Conservation (phyloP, 2,797 vertebrate species). For the Sebastolobus alascanus region DNA sequence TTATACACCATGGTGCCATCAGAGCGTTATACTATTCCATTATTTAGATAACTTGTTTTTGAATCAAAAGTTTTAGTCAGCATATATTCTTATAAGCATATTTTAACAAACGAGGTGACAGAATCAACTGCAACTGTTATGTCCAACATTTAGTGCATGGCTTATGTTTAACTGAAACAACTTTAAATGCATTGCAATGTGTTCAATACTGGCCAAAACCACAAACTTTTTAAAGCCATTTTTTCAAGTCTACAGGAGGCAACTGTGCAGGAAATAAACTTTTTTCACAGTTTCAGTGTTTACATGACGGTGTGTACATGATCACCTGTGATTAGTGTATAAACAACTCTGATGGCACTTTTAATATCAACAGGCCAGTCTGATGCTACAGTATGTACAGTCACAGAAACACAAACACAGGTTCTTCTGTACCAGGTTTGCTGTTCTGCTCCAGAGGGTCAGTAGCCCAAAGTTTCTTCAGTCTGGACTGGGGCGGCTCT, state of each 20-base stretch:
- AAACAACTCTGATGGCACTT: neutral
- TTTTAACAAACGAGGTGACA: neutral
- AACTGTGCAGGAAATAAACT: neutral
- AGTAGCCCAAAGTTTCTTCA: slow-evolving; percentile 98
- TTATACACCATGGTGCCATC: neutral
- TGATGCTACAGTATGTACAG: neutral
- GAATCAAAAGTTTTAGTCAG: neutral
- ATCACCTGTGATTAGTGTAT: neutral
- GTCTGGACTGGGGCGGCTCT: slow-evolving; percentile 96
- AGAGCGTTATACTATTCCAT: neutral
- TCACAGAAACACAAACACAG: neutral
- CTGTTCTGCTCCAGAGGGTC: slow-evolving; percentile 98
- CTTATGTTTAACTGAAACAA: neutral
- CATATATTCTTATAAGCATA: neutral
- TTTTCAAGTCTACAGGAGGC: neutral
- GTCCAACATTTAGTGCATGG: neutral
- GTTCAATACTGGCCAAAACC: neutral
- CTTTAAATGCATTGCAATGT: neutral
- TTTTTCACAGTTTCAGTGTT: too few relatives aligned
- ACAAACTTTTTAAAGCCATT: neutral
- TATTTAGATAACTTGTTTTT: neutral
- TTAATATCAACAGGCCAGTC: neutral
- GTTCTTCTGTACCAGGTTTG: slow-evolving; percentile 91
- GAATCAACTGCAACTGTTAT: neutral
- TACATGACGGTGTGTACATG: neutral